Percentiles rank a stretch among this genome's conserved stretches.
Conservation (phyloP, 2,888 invertebrate genomes). For the Anorthoa munda region DNA sequence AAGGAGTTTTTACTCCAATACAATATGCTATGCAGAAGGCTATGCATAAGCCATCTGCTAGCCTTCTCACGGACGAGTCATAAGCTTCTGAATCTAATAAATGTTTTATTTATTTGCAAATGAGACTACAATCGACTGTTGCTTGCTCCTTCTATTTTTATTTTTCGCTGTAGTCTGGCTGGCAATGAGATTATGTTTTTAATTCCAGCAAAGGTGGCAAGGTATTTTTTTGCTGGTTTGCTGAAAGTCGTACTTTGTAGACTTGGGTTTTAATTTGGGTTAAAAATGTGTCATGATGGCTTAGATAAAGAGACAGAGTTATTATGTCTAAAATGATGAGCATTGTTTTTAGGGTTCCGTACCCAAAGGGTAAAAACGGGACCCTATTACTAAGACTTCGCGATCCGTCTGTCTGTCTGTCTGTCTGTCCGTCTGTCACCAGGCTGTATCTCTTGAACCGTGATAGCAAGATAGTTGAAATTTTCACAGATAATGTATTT, state of each 20-base stretch:
- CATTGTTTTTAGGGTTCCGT: too few species aligned
- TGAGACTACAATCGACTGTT: constrained; percentile 30
- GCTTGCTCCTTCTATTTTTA: constrained; percentile 4
- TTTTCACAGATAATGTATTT: too few species aligned
- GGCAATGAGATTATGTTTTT: constrained; percentile 13
- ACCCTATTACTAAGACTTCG: too few species aligned
- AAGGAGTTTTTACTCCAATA: background rate
- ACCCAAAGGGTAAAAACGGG: too few species aligned
- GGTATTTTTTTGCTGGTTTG: background rate
- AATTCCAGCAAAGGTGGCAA: background rate
- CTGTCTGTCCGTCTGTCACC: too few species aligned
- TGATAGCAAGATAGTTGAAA: too few species aligned
- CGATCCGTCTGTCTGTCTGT: too few species aligned
- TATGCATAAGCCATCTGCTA: constrained; percentile 26
- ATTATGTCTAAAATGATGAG: too few species aligned
- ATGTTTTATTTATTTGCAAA: constrained; percentile 57
- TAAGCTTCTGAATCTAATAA: constrained; percentile 19
- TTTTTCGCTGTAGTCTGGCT: constrained; percentile 17
- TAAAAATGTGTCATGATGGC: background rate
- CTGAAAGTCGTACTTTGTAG: background rate
- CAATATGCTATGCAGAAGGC: background rate
- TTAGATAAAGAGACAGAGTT: too few species aligned
- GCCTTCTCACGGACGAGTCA: constrained; percentile 29
- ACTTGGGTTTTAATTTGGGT: background rate
- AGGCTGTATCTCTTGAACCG: too few species aligned